A percentile compares a stretch with the other conserved stretches of the same genome.
Evolutionary conservation across 1,140 invertebrate genomes (phyloP).

Genomic region (Drosophila seguyi): DNA sequence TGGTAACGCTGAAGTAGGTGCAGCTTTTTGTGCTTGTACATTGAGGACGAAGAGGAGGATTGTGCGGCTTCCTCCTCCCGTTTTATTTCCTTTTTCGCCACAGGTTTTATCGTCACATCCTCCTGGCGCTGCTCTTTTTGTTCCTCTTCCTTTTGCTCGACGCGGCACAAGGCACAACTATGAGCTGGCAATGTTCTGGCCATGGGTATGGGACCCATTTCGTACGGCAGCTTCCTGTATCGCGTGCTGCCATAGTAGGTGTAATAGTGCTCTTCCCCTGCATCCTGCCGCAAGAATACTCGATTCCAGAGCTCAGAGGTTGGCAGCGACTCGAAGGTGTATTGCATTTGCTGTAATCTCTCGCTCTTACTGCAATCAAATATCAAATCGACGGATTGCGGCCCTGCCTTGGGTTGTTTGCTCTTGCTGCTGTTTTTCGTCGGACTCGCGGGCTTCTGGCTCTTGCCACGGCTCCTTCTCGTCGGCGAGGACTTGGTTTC

Average conservation of each 20-base stretch:
- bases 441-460: conserved; percentile 25
- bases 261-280: conserved; percentile 87
- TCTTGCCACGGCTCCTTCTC: conserved; percentile 7
- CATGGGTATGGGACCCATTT: conserved; percentile 88
- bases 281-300: conserved; percentile 91
- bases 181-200: conserved; percentile 68
- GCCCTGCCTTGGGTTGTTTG: conserved; percentile 12
- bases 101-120: conserved; percentile 10
- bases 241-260: conserved; percentile 81
- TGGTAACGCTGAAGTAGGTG: conserved; percentile 76
- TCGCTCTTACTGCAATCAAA: conserved; percentile 73
- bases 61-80: conserved; percentile 31
- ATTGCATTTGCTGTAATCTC: conserved; percentile 88
- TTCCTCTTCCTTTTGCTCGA: conserved; percentile 1
- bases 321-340: conserved; percentile 91
- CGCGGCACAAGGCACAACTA: conserved; percentile 77
- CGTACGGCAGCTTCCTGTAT: conserved; percentile 91
- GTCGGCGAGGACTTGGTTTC: conserved; percentile 21
- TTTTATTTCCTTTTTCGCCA: conserved; percentile 43
- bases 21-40: conserved; percentile 78
- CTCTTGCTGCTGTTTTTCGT: conserved; percentile 13
- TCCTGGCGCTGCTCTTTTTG: conserved; percentile 22
- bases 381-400: conserved; percentile 40
- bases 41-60: conserved; percentile 42
- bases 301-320: conserved; percentile 91